Base-by-base conservation (phyloP, 2,888 invertebrate genomes). In the Pachliopta kotzebuea region DNA sequence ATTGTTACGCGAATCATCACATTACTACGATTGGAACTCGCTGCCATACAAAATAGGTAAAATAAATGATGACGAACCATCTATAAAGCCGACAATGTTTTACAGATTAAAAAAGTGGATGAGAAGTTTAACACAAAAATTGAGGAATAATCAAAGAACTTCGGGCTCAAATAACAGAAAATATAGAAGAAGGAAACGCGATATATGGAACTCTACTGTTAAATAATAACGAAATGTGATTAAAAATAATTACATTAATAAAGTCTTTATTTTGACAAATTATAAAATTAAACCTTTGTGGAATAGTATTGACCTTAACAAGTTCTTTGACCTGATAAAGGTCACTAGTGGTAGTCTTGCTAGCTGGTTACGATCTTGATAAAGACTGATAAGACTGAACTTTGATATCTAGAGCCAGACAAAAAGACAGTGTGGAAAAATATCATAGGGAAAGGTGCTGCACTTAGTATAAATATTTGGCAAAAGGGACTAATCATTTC, bases 1-100 rank as follows among this genome's bases (percentile, higher is more conserved):
- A 79, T 89, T 91, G 0, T 93, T 93, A 93, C 82, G 86, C 60
- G 76, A 89, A 67, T 84, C 84, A 64, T 83, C 88, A 23, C 85
- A 89, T 72, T 81, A 81, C 62, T 78, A 83, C 52, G 78, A 70
- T 59, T 77, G 79, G 70, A 66, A 71, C 26, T 71, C 76, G 49
- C 72, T 70, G 52, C 65, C 73, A 20, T 72, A 77, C 3, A 79
- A 77, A 69, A 76, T 67, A 42, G 80, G 70, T 62, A 75, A 72
- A 50, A 78, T 80, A 8, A 60, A 66, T 52, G 73, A 71, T 62
- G 66, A 70, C 18, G 68, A 67, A 50, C 64, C 20, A 14, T 68
- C 71, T 9, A 26, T 74, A 2, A 75, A 72, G 65, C 68, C 77
- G 11, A 80, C 79, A 1, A 74, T 81, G 63, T 79, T 85, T 66